phyloP scores from a whole-genome alignment of 2,888 invertebrate species.

The Ischnus inquisitorius region DNA sequence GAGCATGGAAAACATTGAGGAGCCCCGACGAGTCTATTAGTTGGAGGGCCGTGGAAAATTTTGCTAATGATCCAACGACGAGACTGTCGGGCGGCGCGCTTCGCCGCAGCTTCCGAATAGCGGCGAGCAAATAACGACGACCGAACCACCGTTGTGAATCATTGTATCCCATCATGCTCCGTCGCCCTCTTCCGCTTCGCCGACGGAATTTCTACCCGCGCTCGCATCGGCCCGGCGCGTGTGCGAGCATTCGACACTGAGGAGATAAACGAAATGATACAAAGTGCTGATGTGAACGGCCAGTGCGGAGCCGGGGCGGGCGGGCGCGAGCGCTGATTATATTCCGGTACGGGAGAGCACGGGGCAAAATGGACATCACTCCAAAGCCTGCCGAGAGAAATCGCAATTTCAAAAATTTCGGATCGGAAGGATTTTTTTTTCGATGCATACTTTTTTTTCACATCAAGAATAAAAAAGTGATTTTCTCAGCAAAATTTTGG shows the following conservation, averaged over 20 bases:
- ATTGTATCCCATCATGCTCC: slow-evolving; percentile 75
- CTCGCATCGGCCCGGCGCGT: background rate
- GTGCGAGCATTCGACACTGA: slow-evolving; percentile 26
- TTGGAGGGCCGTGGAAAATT: background rate
- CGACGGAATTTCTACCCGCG: slow-evolving; percentile 37
- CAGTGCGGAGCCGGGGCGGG: slow-evolving; percentile 56
- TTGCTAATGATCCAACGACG: slow-evolving; percentile 10
- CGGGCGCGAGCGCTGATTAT: slow-evolving; percentile 6
- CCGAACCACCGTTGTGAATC: slow-evolving; percentile 68
- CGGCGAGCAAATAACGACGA: background rate
- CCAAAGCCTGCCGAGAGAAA: too few relatives aligned
- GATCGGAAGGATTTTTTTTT: too few relatives aligned
- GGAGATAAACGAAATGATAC: slow-evolving; percentile 62
- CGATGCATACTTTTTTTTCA: too few relatives aligned
- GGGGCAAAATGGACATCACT: too few relatives aligned
- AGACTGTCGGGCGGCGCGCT: background rate
- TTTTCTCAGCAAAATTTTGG: too few relatives aligned
- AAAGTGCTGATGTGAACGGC: slow-evolving; percentile 66
- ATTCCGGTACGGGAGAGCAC: background rate
- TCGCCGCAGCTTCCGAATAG: too few relatives aligned
- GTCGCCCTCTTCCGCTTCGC: slow-evolving; percentile 62
- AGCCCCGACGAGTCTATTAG: slow-evolving; percentile 15
- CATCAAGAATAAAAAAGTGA: too few relatives aligned
- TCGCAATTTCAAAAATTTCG: too few relatives aligned
- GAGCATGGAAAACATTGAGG: slow-evolving; percentile 3